These are phyloP conservation scores for Chamaea fasciata DNA, from an alignment of 2,113 vertebrate species.

Conservation along the genomic window DNA sequence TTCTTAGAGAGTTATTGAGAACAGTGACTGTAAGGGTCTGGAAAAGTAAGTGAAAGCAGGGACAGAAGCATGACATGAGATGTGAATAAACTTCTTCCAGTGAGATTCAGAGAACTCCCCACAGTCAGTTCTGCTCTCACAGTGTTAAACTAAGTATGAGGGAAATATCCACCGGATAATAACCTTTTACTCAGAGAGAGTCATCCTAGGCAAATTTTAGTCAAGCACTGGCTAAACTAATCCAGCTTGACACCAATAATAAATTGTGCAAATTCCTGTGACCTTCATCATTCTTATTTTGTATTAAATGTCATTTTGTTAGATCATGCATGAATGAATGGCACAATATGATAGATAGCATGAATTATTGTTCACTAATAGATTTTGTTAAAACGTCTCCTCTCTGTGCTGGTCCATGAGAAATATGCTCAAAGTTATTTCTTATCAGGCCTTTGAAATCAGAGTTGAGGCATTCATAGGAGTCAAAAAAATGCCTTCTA, in stretches of 20 bases:
- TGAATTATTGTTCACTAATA: conserved; percentile 10
- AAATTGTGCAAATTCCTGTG: conserved; percentile 43
- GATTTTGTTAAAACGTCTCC: background rate
- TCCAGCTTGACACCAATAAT: conserved; percentile 55
- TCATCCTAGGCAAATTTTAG: conserved; percentile 53
- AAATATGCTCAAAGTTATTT: conserved; percentile 18
- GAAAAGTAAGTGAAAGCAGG: background rate
- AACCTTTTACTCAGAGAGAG: conserved; percentile 31
- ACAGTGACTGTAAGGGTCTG: background rate
- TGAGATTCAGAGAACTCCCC: background rate
- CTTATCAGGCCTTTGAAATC: background rate
- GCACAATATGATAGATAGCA: background rate
- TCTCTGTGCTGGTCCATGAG: background rate
- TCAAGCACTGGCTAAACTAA: conserved; percentile 52
- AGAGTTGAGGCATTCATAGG: background rate
- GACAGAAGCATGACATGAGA: background rate
- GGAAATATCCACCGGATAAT: conserved; percentile 12
- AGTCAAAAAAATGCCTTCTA: background rate
- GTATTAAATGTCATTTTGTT: conserved; percentile 58
- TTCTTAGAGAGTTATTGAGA: background rate
- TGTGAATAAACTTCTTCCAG: background rate
- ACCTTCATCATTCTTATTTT: conserved; percentile 63
- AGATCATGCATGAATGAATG: conserved; percentile 40
- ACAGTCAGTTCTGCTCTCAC: background rate
- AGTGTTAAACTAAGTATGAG: background rate